A percentile compares a stretch with the other conserved stretches of the same genome.
Evolutionary conservation across 2,888 invertebrate genomes (phyloP).

Genomic region (Leptinotarsa rubiginosa): DNA sequence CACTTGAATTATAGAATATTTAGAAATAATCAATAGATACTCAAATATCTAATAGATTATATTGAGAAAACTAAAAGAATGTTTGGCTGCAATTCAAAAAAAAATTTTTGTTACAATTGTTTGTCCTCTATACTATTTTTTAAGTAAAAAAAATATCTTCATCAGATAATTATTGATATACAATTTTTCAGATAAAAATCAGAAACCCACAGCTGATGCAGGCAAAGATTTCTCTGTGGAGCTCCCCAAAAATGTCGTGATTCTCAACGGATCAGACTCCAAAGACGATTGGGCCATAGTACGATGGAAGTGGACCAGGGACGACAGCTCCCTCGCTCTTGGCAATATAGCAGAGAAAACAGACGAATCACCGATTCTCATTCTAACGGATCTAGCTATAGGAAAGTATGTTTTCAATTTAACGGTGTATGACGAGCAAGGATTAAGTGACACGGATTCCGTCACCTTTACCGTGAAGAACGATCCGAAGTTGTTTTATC

Average conservation of each 20-base stretch:
- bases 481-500: slow-evolving; percentile 79
- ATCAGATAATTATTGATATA: slow-evolving; percentile 16
- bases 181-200: slow-evolving; percentile 80
- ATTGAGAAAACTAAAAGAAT: no score
- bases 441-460: slow-evolving; percentile 83
- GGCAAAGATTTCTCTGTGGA: slow-evolving; percentile 86
- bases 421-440: slow-evolving; percentile 92
- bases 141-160: no score
- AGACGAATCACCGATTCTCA: slow-evolving; percentile 81
- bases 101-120: no score
- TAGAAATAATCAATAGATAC: no score
- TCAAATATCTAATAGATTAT: no score
- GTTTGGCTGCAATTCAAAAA: no score
- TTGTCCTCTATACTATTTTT: no score
- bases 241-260: slow-evolving; percentile 80
- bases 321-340: slow-evolving; percentile 82
- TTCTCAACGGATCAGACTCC: slow-evolving; percentile 86
- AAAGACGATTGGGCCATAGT: slow-evolving; percentile 89
- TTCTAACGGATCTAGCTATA: slow-evolving; percentile 84
- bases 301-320: slow-evolving; percentile 86
- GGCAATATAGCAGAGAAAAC: slow-evolving; percentile 80
- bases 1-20: no score
- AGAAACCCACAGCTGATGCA: slow-evolving; percentile 88
- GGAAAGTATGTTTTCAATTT: slow-evolving; percentile 91
- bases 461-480: slow-evolving; percentile 86